Percentiles rank a stretch among this genome's conserved stretches.
phyloP scores from a whole-genome alignment of 1,140 invertebrate genomes.

The Zaprionus tsacasi region DNA sequence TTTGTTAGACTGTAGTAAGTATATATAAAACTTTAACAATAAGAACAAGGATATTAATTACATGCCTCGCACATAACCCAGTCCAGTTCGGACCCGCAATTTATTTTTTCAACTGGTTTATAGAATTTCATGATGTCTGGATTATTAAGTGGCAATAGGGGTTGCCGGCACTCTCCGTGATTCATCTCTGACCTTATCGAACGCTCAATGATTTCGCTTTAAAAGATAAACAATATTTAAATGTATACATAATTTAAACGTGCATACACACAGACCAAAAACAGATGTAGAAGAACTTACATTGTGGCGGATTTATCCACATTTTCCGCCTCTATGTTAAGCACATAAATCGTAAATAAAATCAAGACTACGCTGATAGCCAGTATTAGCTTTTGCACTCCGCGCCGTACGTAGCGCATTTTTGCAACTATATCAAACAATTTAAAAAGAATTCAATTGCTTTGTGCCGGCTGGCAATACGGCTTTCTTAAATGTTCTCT shows the following conservation, averaged over 20 bases:
- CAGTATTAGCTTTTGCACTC: conserved; percentile 25
- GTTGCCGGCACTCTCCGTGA: conserved; percentile 86
- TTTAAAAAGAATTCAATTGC: conserved; percentile 17
- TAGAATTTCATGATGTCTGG: conserved; percentile 89
- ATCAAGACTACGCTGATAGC: conserved; percentile 14
- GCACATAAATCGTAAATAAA: conserved; percentile 22
- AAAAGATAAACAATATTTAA: conserved; percentile 12
- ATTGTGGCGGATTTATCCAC: conserved; percentile 38
- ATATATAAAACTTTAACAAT: not conserved
- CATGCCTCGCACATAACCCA: conserved; percentile 86
- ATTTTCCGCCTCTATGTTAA: conserved; percentile 31
- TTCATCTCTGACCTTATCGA: conserved; percentile 80
- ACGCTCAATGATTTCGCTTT: conserved; percentile 83
- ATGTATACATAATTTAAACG: conserved; percentile 2
- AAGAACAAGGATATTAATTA: not conserved
- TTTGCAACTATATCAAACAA: conserved; percentile 16
- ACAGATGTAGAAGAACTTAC: conserved; percentile 21
- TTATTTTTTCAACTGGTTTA: conserved; percentile 86
- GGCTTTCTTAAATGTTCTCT: not conserved
- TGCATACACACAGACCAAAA: not conserved
- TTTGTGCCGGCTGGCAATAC: not conserved
- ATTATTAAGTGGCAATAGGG: conserved; percentile 87
- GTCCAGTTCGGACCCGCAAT: conserved; percentile 86
- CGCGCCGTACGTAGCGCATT: conserved; percentile 38
- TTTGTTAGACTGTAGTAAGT: no score